Evolutionary conservation across 2,113 vertebrate species (phyloP), one percentile per base, ranked within the genome.

Genomic region (Amia ocellicauda): DNA sequence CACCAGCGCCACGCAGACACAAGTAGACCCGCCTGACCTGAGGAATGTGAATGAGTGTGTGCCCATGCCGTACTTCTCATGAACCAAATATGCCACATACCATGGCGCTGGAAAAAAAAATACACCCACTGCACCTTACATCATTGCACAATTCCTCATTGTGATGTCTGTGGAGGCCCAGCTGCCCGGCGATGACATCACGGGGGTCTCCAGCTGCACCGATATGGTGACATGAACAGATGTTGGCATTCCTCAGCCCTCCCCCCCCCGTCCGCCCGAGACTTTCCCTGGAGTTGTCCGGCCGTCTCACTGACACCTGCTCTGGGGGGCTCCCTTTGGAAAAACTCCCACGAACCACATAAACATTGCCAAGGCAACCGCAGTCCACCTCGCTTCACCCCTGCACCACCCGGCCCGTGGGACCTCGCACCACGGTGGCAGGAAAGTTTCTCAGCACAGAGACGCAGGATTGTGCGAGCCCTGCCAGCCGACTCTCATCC

Each of bases 181-280:
- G 83, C 78, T 83, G 83, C 69, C 72, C 66, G 20, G 54, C 17
- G 60, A 69, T 84, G 81, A 85, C 78, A 85, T 82, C 71, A 80
- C 74, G 78, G 84, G 76, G 78, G 80, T 42, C 60, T 69, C 47
- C 69, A 72, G 76, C 80, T 78, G 76, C 73, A 74, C 47, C 56
- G 47, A 74, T 67, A 66, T 69, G 70, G 75, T 76, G 80, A 80
- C 73, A 78, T 69, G 72, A 77, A 75, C 79, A 83, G 78, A 69
- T 81, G 75, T 78, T 75, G 73, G 72, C 60, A 64, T 65, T 66
- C 58, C 62, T 50, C 60, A 51, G 10, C 24, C 41, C 57, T 29
- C 19, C 56, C 58, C 58, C 47, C 55, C 27, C 47, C n/a, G n/a
- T n/a, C 41, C 63, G 49, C 41, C 51, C 45, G n/a, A 69, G 49